These are phyloP conservation scores for Porites rus DNA, from an alignment of 92 coral and sea anemone species.

Conservation along the genomic window DNA sequence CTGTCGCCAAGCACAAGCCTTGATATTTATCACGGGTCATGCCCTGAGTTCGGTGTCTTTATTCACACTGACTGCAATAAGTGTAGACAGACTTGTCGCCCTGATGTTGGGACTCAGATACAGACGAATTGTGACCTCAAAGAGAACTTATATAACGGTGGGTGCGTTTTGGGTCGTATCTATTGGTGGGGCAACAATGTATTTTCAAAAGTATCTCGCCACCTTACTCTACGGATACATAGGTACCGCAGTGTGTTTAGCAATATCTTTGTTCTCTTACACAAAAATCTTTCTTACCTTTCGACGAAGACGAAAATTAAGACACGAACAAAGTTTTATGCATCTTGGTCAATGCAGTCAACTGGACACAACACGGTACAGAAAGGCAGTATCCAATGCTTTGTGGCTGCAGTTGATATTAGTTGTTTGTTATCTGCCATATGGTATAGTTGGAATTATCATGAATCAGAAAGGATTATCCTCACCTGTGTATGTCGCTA, in stretches of 20 bases:
- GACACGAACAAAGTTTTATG: not conserved
- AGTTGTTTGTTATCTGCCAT: slow-evolving; percentile 9
- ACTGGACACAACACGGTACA: not conserved
- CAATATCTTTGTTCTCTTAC: not conserved
- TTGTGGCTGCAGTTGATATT: slow-evolving; percentile 23
- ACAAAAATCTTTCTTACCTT: not conserved
- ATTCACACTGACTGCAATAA: slow-evolving; percentile 8
- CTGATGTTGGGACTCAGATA: slow-evolving; percentile 5
- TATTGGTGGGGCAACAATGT: not conserved
- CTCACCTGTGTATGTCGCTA: not conserved
- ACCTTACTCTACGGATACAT: not conserved
- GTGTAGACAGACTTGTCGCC: slow-evolving; percentile 29
- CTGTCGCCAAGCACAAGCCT: slow-evolving; percentile 9
- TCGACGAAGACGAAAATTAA: not conserved
- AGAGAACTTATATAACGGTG: not conserved
- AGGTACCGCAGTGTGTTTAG: not conserved
- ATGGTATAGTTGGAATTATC: not conserved
- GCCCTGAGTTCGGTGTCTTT: slow-evolving; percentile 17
- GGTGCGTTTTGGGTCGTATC: slow-evolving; percentile 5
- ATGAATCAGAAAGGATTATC: not conserved
- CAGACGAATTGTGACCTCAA: slow-evolving; percentile 8
- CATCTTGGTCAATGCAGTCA: not conserved
- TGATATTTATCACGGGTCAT: not conserved
- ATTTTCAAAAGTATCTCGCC: not conserved
- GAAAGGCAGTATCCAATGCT: not conserved